Evolutionary conservation across 2,888 invertebrate species (phyloP), one percentile per base, ranked within the genome.

Genomic region (Heliconius sara): DNA sequence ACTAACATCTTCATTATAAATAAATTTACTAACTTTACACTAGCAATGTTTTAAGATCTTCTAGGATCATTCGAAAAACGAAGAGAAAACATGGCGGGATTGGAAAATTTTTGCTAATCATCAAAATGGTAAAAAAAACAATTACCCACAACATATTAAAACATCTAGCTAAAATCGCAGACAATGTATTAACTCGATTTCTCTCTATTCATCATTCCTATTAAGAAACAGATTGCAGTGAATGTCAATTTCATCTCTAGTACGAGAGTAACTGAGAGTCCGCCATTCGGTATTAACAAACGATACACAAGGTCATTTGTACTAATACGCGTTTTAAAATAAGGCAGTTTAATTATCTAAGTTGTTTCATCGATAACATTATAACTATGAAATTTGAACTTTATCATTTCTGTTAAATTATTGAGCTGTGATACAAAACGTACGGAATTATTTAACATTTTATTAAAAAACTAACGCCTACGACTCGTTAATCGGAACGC

Each of bases 381-480:
- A 81, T 81, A 76, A 87, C 88, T 89, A 89, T 86, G 86, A 88
- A 86, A 85, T 87, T 85, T 89, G 88, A 83, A 82, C 81, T 76
- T 81, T 86, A 75, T 75, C 72, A 85, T 85, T 85, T 86, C 85
- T 85, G 87, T 85, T 77, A 78, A 86, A 84, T 85, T 85, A 90
- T 92, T 92, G 93, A 92, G 93, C 92, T 92, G 92, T 88, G 76
- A 71, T 76, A 79, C 89, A 91, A 92, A 92, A 91, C 90, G 89
- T 89, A 88, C 90, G 89, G 89, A 92, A 91, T 89, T 66, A 78
- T 88, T 91, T 12, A 88, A 89, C 88, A 87, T 89, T 89, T 89
- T 89, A 90, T 89, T 87, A 89, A 88, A 86, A 86, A 88, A 89
- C 87, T 88, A 88, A 87, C 85, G 88, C 87, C 90, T 92, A 92